Percentiles rank a stretch among this genome's conserved stretches.
Evolutionary conservation across 37 sponge, comb jelly and placozoan species (phyloP).

Genomic region (Axinella damicornis): DNA sequence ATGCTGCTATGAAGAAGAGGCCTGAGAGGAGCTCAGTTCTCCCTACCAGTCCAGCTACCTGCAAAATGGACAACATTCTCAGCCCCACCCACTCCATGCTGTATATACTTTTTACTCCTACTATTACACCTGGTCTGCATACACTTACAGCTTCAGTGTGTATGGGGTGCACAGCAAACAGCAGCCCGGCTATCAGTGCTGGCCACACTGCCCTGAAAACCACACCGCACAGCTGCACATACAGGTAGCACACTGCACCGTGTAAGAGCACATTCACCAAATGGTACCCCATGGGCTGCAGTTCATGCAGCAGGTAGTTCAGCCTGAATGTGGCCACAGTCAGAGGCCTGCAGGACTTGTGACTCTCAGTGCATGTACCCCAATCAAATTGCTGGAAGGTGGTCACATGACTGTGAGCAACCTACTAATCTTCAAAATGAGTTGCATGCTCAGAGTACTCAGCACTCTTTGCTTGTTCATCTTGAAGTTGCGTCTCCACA

Average conservation of each 20-base stretch:
- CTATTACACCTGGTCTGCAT: no score
- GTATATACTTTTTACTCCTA: no score
- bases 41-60: constrained; percentile 94
- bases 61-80: not conserved
- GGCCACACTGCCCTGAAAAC: constrained; percentile 55
- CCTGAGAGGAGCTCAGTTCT: constrained; percentile 89
- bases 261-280: constrained; percentile 89
- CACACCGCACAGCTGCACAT: constrained; percentile 65
- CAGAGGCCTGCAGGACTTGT: constrained; percentile 96
- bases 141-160: constrained; percentile 75
- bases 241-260: constrained; percentile 78
- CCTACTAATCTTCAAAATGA: no score
- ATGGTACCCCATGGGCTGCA: constrained; percentile 92
- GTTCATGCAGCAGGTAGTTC: constrained; percentile 83
- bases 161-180: constrained; percentile 75
- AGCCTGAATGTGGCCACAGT: constrained; percentile 87
- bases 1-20: constrained; percentile 75
- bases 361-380: no score
- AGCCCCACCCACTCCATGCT: no score
- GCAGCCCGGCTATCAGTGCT: constrained; percentile 77
- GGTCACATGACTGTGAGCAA: no score
- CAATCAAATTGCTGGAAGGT: no score
- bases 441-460: no score
- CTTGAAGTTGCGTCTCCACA: no score
- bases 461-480: no score